Conservation (phyloP, 2,113 vertebrate genomes). For the Charadrius vociferus region DNA sequence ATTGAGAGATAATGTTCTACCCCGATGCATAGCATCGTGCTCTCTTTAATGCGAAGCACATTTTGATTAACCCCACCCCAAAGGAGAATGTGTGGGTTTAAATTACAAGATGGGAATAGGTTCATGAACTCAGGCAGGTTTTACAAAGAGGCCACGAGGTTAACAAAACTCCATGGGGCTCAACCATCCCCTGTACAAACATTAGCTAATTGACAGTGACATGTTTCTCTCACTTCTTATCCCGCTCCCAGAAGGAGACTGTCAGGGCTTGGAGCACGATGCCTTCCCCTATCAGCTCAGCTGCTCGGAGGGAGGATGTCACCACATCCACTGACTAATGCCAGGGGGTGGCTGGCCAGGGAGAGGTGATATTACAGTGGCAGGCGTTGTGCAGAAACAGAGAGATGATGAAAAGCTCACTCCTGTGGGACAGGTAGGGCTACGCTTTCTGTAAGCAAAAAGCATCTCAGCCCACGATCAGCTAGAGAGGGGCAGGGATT, state of each 20-base stretch:
- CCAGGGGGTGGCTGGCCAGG: background rate
- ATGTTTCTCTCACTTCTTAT: constrained; percentile 24
- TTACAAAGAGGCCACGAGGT: constrained; percentile 1
- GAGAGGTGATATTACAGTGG: background rate
- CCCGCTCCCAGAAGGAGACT: background rate
- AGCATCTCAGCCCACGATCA: background rate
- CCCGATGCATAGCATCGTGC: background rate
- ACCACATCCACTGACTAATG: background rate
- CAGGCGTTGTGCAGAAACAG: background rate
- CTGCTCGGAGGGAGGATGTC: background rate
- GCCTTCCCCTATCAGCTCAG: background rate
- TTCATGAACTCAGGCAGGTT: constrained; percentile 51
- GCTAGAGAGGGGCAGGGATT: background rate
- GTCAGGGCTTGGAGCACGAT: background rate
- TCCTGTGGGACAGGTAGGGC: background rate
- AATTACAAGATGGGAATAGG: background rate
- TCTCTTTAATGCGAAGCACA: background rate
- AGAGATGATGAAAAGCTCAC: background rate
- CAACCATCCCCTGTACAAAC: constrained; percentile 31
- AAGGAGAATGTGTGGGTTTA: background rate
- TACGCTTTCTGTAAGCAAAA: background rate
- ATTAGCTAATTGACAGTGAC: constrained; percentile 45
- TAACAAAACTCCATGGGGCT: constrained; percentile 47
- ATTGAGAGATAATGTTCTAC: background rate
- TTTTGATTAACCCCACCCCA: background rate